phyloP scores from a whole-genome alignment of 1,140 invertebrate genomes.

The Scaptomyza montana region DNA sequence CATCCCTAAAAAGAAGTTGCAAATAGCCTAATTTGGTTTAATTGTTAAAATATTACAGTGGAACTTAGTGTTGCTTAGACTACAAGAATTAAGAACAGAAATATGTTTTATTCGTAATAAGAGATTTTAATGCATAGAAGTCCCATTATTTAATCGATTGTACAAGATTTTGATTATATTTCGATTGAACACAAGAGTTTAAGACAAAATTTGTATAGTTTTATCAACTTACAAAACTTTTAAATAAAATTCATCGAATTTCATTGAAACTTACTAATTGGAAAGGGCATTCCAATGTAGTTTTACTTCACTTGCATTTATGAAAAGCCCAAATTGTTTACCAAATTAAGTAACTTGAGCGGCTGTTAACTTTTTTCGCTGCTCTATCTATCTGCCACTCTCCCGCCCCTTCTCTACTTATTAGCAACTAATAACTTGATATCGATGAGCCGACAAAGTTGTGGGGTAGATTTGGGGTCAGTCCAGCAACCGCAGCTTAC shows the following conservation, averaged over 20 bases:
- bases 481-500: constrained; percentile 46
- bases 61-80: neutral
- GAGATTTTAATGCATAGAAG: too few relatives aligned
- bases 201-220: too few relatives aligned
- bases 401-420: constrained; percentile 26
- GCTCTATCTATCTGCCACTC: constrained; percentile 1
- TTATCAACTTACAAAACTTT: too few relatives aligned
- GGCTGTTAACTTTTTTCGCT: constrained; percentile 50
- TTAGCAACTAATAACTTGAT: constrained; percentile 81
- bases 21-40: neutral
- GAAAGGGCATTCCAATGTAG: constrained; percentile 25
- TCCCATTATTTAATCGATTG: too few relatives aligned
- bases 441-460: constrained; percentile 57
- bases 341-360: constrained; percentile 77
- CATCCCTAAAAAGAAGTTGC: neutral
- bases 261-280: neutral
- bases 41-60: neutral
- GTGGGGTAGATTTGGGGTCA: constrained; percentile 25
- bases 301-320: constrained; percentile 24
- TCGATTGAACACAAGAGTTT: too few relatives aligned
- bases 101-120: too few relatives aligned
- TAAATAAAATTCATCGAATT: too few relatives aligned
- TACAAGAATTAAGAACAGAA: too few relatives aligned
- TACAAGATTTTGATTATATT: too few relatives aligned
- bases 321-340: constrained; percentile 64